A percentile compares a stretch with the other conserved stretches of the same genome.
Conservation (phyloP, 1,140 invertebrate genomes). For the Oreohelix idahoensis region DNA sequence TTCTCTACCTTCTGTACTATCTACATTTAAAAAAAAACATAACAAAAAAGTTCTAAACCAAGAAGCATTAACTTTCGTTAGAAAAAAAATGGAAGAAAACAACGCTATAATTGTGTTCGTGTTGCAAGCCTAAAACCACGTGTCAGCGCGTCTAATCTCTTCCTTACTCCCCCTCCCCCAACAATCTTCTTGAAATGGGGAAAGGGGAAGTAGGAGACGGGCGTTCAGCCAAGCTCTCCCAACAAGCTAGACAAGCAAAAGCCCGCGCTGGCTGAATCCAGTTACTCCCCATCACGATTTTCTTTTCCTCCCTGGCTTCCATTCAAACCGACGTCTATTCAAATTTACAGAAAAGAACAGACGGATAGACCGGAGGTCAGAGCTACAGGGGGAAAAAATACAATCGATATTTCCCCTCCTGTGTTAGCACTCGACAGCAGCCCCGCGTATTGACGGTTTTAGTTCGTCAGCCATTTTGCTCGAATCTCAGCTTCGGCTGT, state of each 20-base stretch:
- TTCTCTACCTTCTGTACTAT: no score
- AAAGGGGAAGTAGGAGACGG: background rate
- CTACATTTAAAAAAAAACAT: no score
- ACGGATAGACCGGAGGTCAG: background rate
- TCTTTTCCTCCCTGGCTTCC: constrained; percentile 10
- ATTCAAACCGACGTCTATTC: constrained; percentile 24
- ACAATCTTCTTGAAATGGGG: background rate
- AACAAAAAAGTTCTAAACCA: no score
- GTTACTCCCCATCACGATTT: background rate
- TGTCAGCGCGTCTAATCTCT: background rate
- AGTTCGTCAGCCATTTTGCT: constrained; percentile 10
- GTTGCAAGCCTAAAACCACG: no score
- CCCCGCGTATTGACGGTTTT: background rate
- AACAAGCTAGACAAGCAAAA: constrained; percentile 34
- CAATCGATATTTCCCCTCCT: constrained; percentile 4
- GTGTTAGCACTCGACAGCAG: background rate
- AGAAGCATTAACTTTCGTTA: no score
- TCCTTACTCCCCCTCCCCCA: background rate
- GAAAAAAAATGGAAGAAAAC: no score
- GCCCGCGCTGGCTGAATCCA: constrained; percentile 15
- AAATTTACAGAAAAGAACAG: constrained; percentile 23
- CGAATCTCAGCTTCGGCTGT: background rate
- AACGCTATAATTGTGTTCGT: no score
- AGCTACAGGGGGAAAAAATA: background rate
- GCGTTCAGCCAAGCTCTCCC: constrained; percentile 4